Evolutionary conservation across 2,113 vertebrate genomes (phyloP), one percentile per base, ranked within the genome.

Genomic region (Platysteira castanea): DNA sequence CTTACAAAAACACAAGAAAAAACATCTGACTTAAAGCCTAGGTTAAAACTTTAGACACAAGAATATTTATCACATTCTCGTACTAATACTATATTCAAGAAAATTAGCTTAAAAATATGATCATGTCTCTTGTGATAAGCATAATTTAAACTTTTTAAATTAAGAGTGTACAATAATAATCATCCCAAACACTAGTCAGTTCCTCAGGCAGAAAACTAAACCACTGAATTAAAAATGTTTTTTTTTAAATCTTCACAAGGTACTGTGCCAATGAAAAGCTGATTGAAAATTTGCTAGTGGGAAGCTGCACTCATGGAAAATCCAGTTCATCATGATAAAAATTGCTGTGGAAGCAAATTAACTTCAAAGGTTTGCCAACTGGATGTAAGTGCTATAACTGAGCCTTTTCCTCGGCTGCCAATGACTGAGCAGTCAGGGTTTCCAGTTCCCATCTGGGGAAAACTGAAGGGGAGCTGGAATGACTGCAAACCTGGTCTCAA

Each of bases 281-380:
- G 52, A 54, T 59, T 60, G 74, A 73, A 89, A 89, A 89, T 78
- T 47, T 75, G 61, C 93, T 87, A 33, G 31, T 87, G 18, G 28
- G 24, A 94, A 93, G 77, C 50, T 78, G 33, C 35, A 87, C 52
- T 80, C 53, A 46, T 71, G 61, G 61, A 93, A 95, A 95, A 95
- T 79, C 30, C 60, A 81, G 84, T 63, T 84, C 79, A 88, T 76
- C 41, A 15, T 50, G 54, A 91, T 71, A 81, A 89, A 91, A 96
- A 93, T 30, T 63, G 54, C n/a, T 81, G 69, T 52, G 60, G 68
- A 77, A 94, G 81, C 65, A 78, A 69, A 78, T 39, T 81, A 74
- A 84, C 82, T 93, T 94, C 60, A 91, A 76, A 94, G 39, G 9
- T 70, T 78, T 87, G 33, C 50, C 60, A 78, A 11, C 28, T 63